A percentile compares a stretch with the other conserved stretches of the same genome.
Evolutionary conservation across 2,113 vertebrate species (phyloP).

Genomic region (Oreochromis niloticus): DNA sequence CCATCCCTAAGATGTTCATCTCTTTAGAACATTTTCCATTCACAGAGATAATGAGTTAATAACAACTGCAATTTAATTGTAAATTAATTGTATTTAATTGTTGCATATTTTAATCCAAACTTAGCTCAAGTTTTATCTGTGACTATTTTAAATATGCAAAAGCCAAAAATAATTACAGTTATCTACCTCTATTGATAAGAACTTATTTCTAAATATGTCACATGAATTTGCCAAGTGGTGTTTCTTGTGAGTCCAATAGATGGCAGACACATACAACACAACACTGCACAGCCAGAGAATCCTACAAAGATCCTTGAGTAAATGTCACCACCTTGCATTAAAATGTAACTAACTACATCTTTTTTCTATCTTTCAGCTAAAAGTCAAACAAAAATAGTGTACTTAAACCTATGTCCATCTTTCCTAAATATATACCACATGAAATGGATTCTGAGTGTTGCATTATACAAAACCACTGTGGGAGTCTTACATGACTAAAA

Average conservation of each 20-base stretch:
- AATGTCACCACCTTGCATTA: conserved; percentile 22
- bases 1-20: not conserved
- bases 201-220: not conserved
- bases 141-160: not conserved
- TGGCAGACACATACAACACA: conserved; percentile 73
- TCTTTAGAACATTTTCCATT: not conserved
- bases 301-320: conserved; percentile 17
- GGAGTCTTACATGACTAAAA: not conserved
- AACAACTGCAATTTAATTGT: not conserved
- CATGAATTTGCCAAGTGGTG: conserved; percentile 33
- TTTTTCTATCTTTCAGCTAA: not conserved
- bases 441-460: conserved; percentile 2
- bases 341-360: not conserved
- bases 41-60: not conserved
- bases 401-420: conserved; percentile 2
- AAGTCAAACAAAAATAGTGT: not conserved
- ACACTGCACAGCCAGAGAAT: not conserved
- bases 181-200: not conserved
- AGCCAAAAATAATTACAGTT: not conserved
- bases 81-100: not conserved
- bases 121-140: not conserved
- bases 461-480: conserved; percentile 7
- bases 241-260: conserved; percentile 73
- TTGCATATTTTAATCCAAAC: not conserved
- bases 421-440: not conserved